Base-by-base conservation (phyloP, 2,113 vertebrate species). In the Mionectes macconnelli region DNA sequence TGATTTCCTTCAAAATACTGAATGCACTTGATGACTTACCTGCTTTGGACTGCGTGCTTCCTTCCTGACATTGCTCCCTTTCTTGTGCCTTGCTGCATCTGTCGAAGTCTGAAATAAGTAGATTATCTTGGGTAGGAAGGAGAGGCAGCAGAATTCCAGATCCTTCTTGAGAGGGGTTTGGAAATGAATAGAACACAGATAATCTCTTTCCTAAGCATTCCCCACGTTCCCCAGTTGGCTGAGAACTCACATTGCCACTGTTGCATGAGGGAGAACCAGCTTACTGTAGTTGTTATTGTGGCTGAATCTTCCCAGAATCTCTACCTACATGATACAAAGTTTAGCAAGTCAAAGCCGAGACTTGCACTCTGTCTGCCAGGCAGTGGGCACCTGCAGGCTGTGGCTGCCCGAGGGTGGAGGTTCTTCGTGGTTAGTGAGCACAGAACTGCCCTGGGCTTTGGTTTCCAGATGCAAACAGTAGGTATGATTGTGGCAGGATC, bases 211-310 rank as follows among this genome's bases (percentile, higher is more conserved):
- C 3, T 12, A 21, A 78, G 50, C 10, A 22, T 55, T 84, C 7
- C 53, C 5, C 18, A 20, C 8, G 11, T 3, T 3, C 14, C 6
- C 1, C 0, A 13, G 6, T 0, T 74, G 55, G 18, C 45, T 68
- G 39, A 67, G 39, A 44, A 13, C 30, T 69, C 37, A 3, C 6
- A 1, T 30, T 76, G 37, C 59, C 59, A 79, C 17, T 42, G 53
- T 12, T 68, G 35, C 42, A 3, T 33, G 40, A 27, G 37, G 40
- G 30, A 90, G 5, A 60, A 25, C 8, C 67, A 69, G 69, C 59
- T 57, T 77, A 45, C 31, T 62, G n/a, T 31, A 35, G 56, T 67
- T 5, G 1, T 25, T 22, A 7, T 0, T 56, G 59, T 33, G 69
- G 40, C n/a, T 62, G 27, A 84, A 22, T 9, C 11, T 35, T 64